These are phyloP conservation scores for Parazoanthus swiftii DNA, from an alignment of 92 coral and sea anemone genomes.

Conservation along the genomic window DNA sequence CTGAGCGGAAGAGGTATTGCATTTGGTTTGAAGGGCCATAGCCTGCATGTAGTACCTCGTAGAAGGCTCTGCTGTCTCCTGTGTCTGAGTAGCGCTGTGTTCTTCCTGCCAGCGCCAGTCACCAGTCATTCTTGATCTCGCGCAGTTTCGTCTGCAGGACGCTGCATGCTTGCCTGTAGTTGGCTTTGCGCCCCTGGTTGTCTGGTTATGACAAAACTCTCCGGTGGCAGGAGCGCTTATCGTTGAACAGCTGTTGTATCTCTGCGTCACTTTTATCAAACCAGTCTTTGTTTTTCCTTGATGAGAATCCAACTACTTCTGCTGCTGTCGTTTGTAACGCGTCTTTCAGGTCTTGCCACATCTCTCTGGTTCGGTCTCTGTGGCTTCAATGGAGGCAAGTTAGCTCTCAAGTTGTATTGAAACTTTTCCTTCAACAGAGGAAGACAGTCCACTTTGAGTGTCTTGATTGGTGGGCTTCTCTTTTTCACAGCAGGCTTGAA, in stretches of 20 bases:
- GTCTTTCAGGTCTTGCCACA: not conserved
- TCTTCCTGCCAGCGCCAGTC: too few species aligned
- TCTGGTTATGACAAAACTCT: not conserved
- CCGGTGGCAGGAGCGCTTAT: slow-evolving; percentile 11
- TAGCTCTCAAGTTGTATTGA: not conserved
- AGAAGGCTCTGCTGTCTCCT: too few species aligned
- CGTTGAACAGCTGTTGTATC: slow-evolving; percentile 14
- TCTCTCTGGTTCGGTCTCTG: slow-evolving; percentile 11
- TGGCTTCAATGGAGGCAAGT: not conserved
- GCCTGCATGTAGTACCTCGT: too few species aligned
- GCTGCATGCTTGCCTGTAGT: slow-evolving; percentile 31
- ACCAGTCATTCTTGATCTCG: too few species aligned
- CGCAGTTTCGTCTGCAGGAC: too few species aligned
- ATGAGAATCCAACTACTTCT: slow-evolving; percentile 28
- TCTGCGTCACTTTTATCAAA: not conserved
- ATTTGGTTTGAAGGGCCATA: too few species aligned
- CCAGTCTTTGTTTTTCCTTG: slow-evolving; percentile 6
- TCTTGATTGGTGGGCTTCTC: not conserved
- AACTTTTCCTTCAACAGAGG: not conserved
- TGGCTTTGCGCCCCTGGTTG: slow-evolving; percentile 5
- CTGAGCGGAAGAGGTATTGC: too few species aligned
- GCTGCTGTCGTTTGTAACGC: slow-evolving; percentile 5
- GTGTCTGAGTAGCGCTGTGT: too few species aligned
- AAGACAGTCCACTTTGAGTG: not conserved
- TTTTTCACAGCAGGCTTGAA: not conserved